Percentiles rank a stretch among this genome's conserved stretches.
These are phyloP conservation scores for Oscarella lobularis DNA, from an alignment of 37 sponge, comb jelly and placozoan species.

Conservation along the genomic window DNA sequence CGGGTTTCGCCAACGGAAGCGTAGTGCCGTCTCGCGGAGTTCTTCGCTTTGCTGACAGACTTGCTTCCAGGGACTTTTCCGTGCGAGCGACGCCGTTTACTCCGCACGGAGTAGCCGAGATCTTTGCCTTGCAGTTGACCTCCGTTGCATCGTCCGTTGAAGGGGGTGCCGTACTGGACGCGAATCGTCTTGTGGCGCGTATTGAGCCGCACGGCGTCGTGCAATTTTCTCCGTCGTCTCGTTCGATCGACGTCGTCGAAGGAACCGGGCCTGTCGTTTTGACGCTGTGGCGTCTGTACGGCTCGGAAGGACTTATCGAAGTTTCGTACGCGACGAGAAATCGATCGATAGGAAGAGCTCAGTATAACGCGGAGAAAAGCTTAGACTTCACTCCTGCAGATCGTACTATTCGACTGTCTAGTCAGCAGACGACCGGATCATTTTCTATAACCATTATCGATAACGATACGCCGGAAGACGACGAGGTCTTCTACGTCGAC, in stretches of 20 bases:
- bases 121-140: constrained; percentile 8
- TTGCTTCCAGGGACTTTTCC: too few species aligned
- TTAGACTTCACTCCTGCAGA: background rate
- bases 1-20: constrained; percentile 26
- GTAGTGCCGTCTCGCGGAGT: constrained; percentile 29
- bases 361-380: background rate
- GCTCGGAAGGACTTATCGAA: constrained; percentile 38
- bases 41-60: too few species aligned
- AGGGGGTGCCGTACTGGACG: constrained; percentile 28
- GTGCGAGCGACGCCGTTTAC: background rate
- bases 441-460: background rate
- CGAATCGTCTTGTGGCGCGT: constrained; percentile 2
- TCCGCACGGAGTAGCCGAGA: background rate
- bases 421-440: background rate
- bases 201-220: constrained; percentile 71
- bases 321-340: constrained; percentile 9
- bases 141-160: constrained; percentile 7
- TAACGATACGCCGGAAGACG: background rate
- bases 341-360: background rate
- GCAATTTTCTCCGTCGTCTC: constrained; percentile 6
- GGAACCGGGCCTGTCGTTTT: constrained; percentile 11
- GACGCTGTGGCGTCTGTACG: constrained; percentile 45
- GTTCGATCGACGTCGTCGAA: background rate
- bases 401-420: background rate
- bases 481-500: background rate